Base-by-base conservation (phyloP, 2,113 vertebrate species). In the Polyodon spathula region DNA sequence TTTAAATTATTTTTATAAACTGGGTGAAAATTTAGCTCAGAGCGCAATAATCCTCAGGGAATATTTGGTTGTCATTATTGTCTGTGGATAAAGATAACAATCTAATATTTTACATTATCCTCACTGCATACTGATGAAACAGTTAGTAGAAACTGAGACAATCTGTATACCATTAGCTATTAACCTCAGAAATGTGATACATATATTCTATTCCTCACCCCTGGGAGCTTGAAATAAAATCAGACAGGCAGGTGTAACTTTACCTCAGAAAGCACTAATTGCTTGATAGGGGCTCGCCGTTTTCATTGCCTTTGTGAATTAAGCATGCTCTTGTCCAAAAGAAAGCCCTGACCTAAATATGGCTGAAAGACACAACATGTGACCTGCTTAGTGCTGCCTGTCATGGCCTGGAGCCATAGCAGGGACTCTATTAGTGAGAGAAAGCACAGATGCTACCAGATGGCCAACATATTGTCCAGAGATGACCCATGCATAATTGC, bases 401-500 rank as follows among this genome's bases (percentile, higher is more conserved):
- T 81, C 68, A 82, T 88, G 85, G 87, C 90, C 90, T 72, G 63
- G 70, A 88, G 89, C 87, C 88, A 87, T 83, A 85, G 88, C 80
- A 78, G 85, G 80, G 79, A 78, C 78, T 89, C 87, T 90, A 89
- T 92, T 90, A 93, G 88, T 88, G 87, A 84, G 89, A 90, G 73
- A 83, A 70, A 75, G 86, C 90, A 86, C 92, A 93, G 91, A 95
- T 92, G 92, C 90, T 84, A 84, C 86, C 93, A 95, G 93, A 95
- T 94, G 92, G 93, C 86, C 78, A 87, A 83, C 94, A 95, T 94
- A 95, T 93, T 96, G 94, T 95, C 89, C 90, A 88, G 88, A 89
- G 86, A 82, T 88, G 91, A 95, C 88, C 88, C 88, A 83, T 80
- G 89, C 88, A 91, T 93, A 93, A 95, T 94, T 90, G 87, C 82